Conservation (phyloP, 2,113 vertebrate species). For the Pycnonotus jocosus region DNA sequence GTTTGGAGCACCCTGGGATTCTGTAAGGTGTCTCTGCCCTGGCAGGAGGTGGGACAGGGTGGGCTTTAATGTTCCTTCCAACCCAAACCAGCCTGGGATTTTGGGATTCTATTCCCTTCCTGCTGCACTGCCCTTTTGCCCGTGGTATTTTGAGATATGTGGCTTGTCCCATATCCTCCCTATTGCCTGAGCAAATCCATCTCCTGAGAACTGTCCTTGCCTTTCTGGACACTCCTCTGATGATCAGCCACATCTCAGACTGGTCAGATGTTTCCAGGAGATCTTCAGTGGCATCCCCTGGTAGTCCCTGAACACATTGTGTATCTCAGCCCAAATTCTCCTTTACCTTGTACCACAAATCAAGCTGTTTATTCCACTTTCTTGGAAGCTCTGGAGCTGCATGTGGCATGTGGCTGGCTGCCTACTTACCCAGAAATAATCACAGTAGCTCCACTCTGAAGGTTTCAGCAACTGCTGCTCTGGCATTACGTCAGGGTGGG, state of each 20-base stretch:
- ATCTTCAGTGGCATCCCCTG: background rate
- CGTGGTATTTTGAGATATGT: background rate
- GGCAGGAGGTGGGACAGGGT: background rate
- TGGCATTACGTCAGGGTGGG: constrained; percentile 80
- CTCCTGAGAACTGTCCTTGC: background rate
- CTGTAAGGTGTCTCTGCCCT: background rate
- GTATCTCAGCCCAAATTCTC: background rate
- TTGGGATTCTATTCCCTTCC: background rate
- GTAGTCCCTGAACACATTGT: background rate
- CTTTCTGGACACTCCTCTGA: background rate
- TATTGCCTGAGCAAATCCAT: background rate
- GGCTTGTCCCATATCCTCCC: background rate
- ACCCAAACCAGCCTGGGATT: background rate
- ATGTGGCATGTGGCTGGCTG: constrained; percentile 45
- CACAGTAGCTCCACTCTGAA: constrained; percentile 97
- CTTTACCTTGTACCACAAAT: background rate
- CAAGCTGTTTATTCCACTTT: constrained; percentile 5
- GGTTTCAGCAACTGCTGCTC: constrained; percentile 97
- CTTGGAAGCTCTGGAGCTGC: background rate
- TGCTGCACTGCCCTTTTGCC: background rate
- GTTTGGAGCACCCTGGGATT: background rate
- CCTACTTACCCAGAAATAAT: constrained; percentile 95
- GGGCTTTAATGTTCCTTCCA: background rate
- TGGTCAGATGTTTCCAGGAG: background rate
- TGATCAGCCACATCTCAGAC: background rate